A percentile compares a stretch with the other conserved stretches of the same genome.
Evolutionary conservation across 2,888 invertebrate species (phyloP).

Genomic region (Baccha elongata): DNA sequence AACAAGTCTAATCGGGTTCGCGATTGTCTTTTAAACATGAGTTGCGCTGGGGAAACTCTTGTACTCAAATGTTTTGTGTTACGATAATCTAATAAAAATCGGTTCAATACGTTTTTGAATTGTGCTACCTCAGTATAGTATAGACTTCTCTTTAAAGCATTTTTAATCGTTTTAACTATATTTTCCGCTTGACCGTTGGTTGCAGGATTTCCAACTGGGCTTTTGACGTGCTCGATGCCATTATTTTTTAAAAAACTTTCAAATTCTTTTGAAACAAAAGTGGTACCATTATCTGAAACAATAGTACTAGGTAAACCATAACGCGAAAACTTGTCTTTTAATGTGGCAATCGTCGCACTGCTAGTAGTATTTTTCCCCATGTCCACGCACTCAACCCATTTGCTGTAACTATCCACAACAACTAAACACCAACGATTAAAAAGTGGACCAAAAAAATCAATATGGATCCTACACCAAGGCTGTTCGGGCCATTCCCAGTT

Average conservation of each 20-base stretch:
- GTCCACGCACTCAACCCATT: constrained; percentile 69
- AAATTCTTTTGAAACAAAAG: constrained; percentile 75
- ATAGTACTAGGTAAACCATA: constrained; percentile 74
- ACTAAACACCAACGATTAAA: constrained; percentile 23
- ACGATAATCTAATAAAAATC: constrained; percentile 68
- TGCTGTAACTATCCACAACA: constrained; percentile 73
- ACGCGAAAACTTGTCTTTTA: constrained; percentile 69
- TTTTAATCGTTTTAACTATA: constrained; percentile 63
- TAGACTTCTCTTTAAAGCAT: constrained; percentile 56
- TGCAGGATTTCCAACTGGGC: constrained; percentile 58
- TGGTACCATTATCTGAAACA: constrained; percentile 75
- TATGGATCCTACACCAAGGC: constrained; percentile 71
- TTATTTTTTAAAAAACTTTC: constrained; percentile 57
- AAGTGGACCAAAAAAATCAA: constrained; percentile 62
- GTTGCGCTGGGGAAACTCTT: constrained; percentile 54
- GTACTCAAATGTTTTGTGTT: constrained; percentile 38
- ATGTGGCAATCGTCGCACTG: constrained; percentile 34
- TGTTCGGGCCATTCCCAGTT: constrained; percentile 50
- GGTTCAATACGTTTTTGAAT: constrained; percentile 44
- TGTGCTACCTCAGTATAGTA: constrained; percentile 25
- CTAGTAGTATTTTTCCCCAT: no score
- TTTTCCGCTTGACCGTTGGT: constrained; percentile 65
- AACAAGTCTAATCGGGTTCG: constrained; percentile 62
- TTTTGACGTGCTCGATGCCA: constrained; percentile 62
- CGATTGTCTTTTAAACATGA: constrained; percentile 67